Conservation (phyloP, 2,797 vertebrate species). For the Ateles fusciceps region DNA sequence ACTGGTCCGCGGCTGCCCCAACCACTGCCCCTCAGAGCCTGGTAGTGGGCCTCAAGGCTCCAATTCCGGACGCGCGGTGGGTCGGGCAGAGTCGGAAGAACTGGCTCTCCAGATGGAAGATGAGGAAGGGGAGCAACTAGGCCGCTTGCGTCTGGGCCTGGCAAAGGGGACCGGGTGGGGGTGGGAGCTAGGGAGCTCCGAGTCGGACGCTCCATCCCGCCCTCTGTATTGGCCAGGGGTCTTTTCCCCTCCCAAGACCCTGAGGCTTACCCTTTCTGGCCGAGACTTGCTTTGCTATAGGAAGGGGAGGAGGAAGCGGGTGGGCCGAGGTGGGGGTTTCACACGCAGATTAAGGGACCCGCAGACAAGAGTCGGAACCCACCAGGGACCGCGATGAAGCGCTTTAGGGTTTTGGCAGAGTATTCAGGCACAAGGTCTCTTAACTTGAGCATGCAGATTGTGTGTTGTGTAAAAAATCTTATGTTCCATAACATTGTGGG, state of each 20-base stretch:
- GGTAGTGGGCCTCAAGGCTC: neutral
- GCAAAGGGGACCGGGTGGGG: neutral
- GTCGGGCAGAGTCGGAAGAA: neutral
- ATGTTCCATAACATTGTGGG: neutral
- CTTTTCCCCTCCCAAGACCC: neutral
- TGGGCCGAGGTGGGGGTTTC: neutral
- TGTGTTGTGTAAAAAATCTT: neutral
- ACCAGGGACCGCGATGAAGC: neutral
- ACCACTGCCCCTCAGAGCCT: constrained; percentile 17
- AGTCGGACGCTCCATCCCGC: neutral
- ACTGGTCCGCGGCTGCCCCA: neutral
- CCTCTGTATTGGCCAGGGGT: rapidly evolving
- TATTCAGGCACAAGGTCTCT: neutral
- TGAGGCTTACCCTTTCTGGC: neutral
- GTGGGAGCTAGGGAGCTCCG: neutral
- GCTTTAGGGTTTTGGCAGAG: neutral
- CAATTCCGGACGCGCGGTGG: neutral
- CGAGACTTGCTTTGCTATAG: neutral
- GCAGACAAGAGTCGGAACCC: neutral
- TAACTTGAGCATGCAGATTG: neutral
- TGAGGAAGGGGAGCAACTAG: neutral
- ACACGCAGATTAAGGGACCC: neutral
- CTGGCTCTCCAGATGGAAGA: neutral
- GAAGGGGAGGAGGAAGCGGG: neutral
- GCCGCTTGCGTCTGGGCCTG: constrained; percentile 43